Evolutionary conservation across 2,888 invertebrate species (phyloP).

Genomic region (Stegophylla sp.): DNA sequence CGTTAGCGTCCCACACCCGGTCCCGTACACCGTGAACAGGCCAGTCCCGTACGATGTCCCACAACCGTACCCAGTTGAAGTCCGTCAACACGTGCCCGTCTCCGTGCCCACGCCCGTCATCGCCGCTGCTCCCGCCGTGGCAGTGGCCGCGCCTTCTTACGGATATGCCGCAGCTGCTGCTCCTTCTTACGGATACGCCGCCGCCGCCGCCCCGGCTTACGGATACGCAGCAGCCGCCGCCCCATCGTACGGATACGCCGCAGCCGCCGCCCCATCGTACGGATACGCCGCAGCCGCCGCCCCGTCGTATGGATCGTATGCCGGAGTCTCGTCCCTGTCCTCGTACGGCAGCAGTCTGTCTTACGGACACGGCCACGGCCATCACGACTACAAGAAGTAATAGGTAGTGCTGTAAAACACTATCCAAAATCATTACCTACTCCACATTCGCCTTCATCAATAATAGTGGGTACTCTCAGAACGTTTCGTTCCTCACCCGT

Average conservation of each 20-base stretch:
- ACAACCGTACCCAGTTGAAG: constrained; percentile 61
- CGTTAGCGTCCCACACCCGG: constrained; percentile 61
- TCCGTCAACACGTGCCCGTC: constrained; percentile 61
- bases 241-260: neutral
- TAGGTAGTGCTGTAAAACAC: too few relatives aligned
- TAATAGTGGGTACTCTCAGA: too few relatives aligned
- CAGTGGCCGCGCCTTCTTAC: neutral
- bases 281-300: neutral
- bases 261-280: neutral
- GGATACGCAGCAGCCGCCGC: neutral
- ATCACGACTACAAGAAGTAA: too few relatives aligned
- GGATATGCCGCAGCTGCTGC: neutral
- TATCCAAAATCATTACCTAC: too few relatives aligned
- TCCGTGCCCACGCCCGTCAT: constrained; percentile 60
- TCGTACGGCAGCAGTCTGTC: neutral
- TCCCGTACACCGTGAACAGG: constrained; percentile 56
- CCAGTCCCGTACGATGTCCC: constrained; percentile 61
- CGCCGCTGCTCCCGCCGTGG: neutral
- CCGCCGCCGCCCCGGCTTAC: neutral
- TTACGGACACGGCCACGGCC: neutral
- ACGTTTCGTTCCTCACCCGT: too few relatives aligned
- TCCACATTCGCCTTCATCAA: too few relatives aligned
- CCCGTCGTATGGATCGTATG: neutral
- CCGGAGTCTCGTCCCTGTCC: too few relatives aligned
- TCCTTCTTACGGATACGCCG: constrained; percentile 7